Base-by-base conservation (phyloP, 1,140 invertebrate genomes). In the Heliothis subflexa region DNA sequence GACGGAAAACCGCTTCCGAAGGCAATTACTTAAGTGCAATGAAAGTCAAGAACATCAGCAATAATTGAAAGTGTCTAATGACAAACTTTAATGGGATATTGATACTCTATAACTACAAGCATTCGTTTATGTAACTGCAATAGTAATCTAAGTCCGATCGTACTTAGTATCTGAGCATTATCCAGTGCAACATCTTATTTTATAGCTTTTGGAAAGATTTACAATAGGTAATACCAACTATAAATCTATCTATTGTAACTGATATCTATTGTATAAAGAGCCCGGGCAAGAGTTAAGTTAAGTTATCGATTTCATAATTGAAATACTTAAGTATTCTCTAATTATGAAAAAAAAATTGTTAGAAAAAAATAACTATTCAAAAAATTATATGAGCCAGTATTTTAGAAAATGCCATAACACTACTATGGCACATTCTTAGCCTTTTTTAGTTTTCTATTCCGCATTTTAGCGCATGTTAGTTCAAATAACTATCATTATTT, bases 1-100 rank as follows among this genome's bases (percentile, higher is more conserved):
- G 72, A 74, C 72, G 55, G 72, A 61, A 64, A 70, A 70, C 49
- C n/a, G 52, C 73, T 64, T 75, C 59, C 73, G 47, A 64, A 54
- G 25, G 59, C 59, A 49, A 64, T 75, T 75, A 40, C 33, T 7
- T 40, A 75, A 64, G 13, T 28, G 54, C 21, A 49, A 25, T 11
- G 45, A 62, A 71, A 59, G 33, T 28, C 55, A 49, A 74, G 54
- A 74, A 57, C 10, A 47, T 25, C 33, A 45, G 52, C 52, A 54
- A 45, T 57, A 61, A 49, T 14, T 11, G 45, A 47, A 18, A 59
- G 55, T 14, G 21, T 13, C 54, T 55, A 55, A 62, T 7, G 40
- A 59, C 33, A 40, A 40, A 40, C 33, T 40, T 7, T 40, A 40
- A 40, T 40, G 33, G 33, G 33, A 40, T 40, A 40, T 40, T 40